Evolutionary conservation across 2,888 invertebrate species (phyloP).

Genomic region (Hyposoter didymator): DNA sequence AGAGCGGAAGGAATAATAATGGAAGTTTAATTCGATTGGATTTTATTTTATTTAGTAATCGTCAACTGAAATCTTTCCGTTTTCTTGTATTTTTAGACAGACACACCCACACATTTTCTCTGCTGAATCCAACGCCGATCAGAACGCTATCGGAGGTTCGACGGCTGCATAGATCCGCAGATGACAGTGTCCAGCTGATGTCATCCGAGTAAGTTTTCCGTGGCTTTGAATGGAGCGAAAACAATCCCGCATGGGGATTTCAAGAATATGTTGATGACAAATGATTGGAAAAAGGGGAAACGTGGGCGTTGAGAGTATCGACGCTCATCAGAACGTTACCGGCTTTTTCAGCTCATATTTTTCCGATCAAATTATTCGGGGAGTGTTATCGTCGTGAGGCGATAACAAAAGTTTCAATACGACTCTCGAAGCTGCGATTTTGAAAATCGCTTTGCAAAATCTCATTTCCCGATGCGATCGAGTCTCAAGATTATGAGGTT

Average conservation of each 20-base stretch:
- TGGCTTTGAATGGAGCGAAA: slow-evolving; percentile 19
- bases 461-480: background rate
- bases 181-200: slow-evolving; percentile 86
- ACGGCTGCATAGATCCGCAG: slow-evolving; percentile 83
- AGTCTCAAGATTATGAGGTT: background rate
- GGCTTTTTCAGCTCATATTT: background rate
- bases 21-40: background rate
- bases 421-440: background rate
- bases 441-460: background rate
- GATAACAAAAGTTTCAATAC: background rate
- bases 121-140: slow-evolving; percentile 85
- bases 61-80: background rate
- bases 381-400: background rate
- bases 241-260: background rate
- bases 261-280: slow-evolving; percentile 6
- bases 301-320: background rate
- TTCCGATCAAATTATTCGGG: slow-evolving; percentile 6
- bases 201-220: slow-evolving; percentile 80
- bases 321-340: slow-evolving; percentile 19
- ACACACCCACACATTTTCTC: slow-evolving; percentile 85
- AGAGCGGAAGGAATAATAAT: background rate
- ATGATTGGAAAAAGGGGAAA: background rate
- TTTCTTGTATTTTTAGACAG: slow-evolving; percentile 78
- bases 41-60: background rate
- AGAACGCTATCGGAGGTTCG: slow-evolving; percentile 85